These are phyloP conservation scores for Raja brachyura DNA, from an alignment of 2,113 vertebrate genomes.

Conservation along the genomic window DNA sequence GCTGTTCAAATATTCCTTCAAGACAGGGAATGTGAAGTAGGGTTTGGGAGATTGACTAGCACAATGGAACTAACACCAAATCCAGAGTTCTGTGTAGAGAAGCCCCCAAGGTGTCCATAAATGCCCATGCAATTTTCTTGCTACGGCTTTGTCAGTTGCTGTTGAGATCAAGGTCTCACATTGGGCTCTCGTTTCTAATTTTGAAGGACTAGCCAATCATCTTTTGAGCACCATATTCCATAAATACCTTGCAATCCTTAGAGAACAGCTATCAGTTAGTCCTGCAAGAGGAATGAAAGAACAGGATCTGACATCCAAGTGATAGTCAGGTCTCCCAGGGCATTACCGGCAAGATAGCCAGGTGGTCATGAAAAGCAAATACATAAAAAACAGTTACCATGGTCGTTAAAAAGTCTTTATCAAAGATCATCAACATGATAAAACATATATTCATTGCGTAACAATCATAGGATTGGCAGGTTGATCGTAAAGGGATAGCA, in stretches of 20 bases:
- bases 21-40: background rate
- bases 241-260: background rate
- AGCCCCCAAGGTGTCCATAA: background rate
- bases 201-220: background rate
- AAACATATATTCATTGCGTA: background rate
- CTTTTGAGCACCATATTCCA: background rate
- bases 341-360: background rate
- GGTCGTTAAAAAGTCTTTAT: background rate
- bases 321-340: background rate
- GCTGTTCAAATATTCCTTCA: background rate
- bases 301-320: background rate
- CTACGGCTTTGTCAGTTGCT: background rate
- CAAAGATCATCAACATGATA: background rate
- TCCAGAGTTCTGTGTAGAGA: background rate
- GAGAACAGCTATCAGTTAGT: background rate
- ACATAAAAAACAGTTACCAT: background rate
- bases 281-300: background rate
- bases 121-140: background rate
- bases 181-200: background rate
- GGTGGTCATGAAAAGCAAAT: background rate
- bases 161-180: too few species aligned
- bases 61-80: background rate
- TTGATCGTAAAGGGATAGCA: background rate
- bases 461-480: background rate
- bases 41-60: background rate